Percentiles rank a stretch among this genome's conserved stretches.
Evolutionary conservation across 2,797 vertebrate genomes (phyloP).

Genomic region (Sebastes iracundus): DNA sequence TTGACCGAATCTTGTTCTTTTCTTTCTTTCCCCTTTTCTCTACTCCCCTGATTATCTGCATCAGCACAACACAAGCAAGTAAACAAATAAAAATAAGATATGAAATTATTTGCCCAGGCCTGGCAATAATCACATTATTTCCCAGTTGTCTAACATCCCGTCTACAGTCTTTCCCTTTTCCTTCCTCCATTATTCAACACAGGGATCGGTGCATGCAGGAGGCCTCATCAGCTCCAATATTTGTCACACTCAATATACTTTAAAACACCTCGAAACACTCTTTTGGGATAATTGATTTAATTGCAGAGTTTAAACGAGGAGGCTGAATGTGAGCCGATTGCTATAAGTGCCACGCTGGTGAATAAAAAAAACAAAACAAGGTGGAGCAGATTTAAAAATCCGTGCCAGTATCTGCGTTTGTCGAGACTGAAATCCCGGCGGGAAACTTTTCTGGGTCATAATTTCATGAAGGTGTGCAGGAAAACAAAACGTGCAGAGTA

Average conservation of each 20-base stretch:
- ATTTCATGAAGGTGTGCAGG: constrained; percentile 50
- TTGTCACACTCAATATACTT: constrained; percentile 55
- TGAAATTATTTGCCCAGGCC: neutral
- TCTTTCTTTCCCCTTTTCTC: neutral
- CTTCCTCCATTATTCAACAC: neutral
- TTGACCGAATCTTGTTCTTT: neutral
- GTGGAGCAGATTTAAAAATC: constrained; percentile 23
- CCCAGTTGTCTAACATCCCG: neutral
- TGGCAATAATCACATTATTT: neutral
- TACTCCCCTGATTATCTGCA: neutral
- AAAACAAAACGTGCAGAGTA: constrained; percentile 48
- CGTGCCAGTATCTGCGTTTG: constrained; percentile 9
- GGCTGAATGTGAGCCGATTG: constrained; percentile 2
- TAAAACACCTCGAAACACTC: constrained; percentile 57
- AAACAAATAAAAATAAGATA: neutral
- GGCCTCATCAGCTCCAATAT: constrained; percentile 45
- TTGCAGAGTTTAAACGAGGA: constrained; percentile 33
- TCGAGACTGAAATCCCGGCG: constrained; percentile 7
- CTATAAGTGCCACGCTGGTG: constrained; percentile 21
- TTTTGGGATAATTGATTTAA: constrained; percentile 64
- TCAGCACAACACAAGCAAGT: neutral
- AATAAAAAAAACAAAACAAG: constrained; percentile 20
- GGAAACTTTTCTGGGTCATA: constrained; percentile 59
- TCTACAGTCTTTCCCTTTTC: neutral
- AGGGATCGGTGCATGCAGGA: neutral